These are phyloP conservation scores for Tauraco hartlaubi DNA, from an alignment of 2,797 vertebrate species.

Conservation along the genomic window DNA sequence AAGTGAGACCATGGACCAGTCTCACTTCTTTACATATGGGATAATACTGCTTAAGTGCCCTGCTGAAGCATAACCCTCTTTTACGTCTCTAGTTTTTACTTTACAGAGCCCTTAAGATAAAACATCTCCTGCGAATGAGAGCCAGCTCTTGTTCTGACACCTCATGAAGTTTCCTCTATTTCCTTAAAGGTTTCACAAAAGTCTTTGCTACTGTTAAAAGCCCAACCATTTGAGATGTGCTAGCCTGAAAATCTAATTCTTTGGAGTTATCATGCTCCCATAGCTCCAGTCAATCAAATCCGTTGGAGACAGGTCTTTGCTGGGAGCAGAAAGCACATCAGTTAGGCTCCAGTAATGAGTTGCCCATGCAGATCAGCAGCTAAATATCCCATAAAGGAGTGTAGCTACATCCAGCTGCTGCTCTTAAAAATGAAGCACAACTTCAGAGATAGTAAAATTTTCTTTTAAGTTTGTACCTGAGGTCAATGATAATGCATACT, in stretches of 20 bases:
- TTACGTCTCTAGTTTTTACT: neutral
- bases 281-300: neutral
- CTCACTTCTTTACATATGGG: neutral
- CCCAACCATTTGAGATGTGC: neutral
- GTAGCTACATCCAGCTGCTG: neutral
- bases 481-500: neutral
- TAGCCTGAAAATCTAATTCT: neutral
- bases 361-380: neutral
- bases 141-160: neutral
- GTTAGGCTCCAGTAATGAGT: neutral
- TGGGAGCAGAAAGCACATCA: neutral
- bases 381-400: neutral
- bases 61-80: neutral
- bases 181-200: constrained; percentile 7
- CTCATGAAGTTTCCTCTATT: neutral
- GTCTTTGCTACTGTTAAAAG: neutral
- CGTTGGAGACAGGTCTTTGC: neutral
- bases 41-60: neutral
- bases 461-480: neutral
- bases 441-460: neutral
- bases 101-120: neutral
- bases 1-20: neutral
- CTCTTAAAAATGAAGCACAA: neutral
- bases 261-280: neutral
- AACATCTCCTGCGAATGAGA: neutral